Evolutionary conservation across 2,888 invertebrate species (phyloP), one percentile per base, ranked within the genome.

Genomic region (Psococerastis gibbosa): DNA sequence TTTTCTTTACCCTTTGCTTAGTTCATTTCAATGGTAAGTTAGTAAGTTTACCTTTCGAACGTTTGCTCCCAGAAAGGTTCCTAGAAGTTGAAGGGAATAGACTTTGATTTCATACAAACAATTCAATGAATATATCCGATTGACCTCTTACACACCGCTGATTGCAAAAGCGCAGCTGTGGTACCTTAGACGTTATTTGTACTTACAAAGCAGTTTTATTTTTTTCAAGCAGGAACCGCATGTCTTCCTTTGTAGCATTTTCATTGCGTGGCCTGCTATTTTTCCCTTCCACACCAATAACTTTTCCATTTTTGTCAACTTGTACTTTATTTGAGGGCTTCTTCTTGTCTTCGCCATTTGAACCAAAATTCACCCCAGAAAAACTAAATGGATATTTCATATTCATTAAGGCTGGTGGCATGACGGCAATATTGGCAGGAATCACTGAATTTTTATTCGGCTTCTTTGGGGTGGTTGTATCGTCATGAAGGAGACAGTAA

Each of bases 401-500:
- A 18, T 43, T 42, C 4, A 33, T 23, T 16, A 45, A 44, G 22
- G 53, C 52, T 3, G 53, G 53, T 18, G 54, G 54, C 42, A 49
- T 46, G 23, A 53, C 54, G 16, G 54, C 54, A 38, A 54, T 54
- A 44, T 45, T 46, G 35, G 41, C 41, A 11, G 43, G 42, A 16
- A 27, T 17, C 23, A 46, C 43, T 35, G 35, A 35, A 11, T 22
- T 23, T 22, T 46, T 43, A 42, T 22, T 42, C 43, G 45, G 44
- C 49, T 49, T 41, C 43, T n/a, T 9, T 16, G 45, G 9, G 44
- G 11, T 13, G 8, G 38, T 23, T 33, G 22, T 42, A 45, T 49
- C 16, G 47, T 61, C 60, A 47, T 62, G 65, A 47, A 78, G 59
- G 49, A 75, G 59, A 55, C 81, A 82, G 58, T 81, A 76, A 59